phyloP scores from a whole-genome alignment of 2,888 invertebrate genomes.

The Phyllotreta striolata region DNA sequence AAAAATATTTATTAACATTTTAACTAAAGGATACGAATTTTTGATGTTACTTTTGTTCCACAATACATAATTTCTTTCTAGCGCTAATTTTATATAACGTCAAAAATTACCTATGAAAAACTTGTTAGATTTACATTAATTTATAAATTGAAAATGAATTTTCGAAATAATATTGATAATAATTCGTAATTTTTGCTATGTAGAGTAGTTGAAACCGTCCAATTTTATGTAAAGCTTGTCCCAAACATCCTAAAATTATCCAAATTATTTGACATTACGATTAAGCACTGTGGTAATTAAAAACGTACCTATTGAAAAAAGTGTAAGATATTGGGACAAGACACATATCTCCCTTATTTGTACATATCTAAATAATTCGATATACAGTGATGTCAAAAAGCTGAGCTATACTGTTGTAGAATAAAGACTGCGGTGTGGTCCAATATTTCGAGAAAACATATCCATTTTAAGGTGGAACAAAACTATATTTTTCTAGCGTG shows the following conservation, averaged over 20 bases:
- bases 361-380: slow-evolving; percentile 45
- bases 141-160: background rate
- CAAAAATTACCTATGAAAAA: background rate
- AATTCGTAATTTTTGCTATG: slow-evolving; percentile 40
- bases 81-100: too few species aligned
- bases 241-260: slow-evolving; percentile 4
- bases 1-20: too few species aligned
- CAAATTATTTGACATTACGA: background rate
- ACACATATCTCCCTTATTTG: slow-evolving; percentile 35
- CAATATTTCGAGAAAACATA: slow-evolving; percentile 57
- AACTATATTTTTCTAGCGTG: slow-evolving; percentile 59
- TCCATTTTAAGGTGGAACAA: slow-evolving; percentile 54
- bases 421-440: slow-evolving; percentile 61
- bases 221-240: slow-evolving; percentile 28
- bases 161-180: slow-evolving; percentile 11
- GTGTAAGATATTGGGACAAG: slow-evolving; percentile 1
- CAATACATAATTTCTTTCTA: too few species aligned
- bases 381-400: slow-evolving; percentile 37
- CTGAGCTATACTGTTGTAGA: slow-evolving; percentile 46
- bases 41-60: too few species aligned
- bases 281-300: too few species aligned
- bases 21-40: too few species aligned
- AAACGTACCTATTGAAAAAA: too few species aligned
- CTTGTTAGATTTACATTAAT: too few species aligned
- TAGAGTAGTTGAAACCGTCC: slow-evolving; percentile 56